phyloP scores from a whole-genome alignment of 2,888 invertebrate genomes.

The Eupelmus urozonus region DNA sequence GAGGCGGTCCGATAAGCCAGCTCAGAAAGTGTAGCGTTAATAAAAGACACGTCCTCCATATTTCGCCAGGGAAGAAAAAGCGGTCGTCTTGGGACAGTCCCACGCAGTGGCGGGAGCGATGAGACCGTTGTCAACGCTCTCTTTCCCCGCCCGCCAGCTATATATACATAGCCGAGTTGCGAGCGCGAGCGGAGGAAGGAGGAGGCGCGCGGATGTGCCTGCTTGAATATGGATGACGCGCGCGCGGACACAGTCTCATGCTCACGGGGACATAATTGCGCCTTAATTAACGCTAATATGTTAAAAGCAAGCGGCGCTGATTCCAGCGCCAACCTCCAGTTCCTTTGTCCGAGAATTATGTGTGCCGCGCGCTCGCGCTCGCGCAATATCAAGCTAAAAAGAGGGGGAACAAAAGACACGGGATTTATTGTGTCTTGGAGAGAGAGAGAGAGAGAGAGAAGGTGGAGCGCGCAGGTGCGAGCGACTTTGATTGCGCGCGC shows the following conservation, averaged over 20 bases:
- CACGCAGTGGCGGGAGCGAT: slow-evolving; percentile 33
- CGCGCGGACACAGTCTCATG: slow-evolving; percentile 74
- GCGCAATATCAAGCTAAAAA: neutral
- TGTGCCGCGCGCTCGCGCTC: neutral
- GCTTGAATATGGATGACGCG: slow-evolving; percentile 76
- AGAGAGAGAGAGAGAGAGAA: neutral
- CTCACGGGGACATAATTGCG: slow-evolving; percentile 77
- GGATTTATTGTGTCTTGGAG: neutral
- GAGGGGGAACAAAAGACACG: slow-evolving; percentile 45
- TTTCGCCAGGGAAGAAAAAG: slow-evolving; percentile 45
- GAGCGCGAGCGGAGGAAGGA: neutral
- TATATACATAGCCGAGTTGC: slow-evolving; percentile 41
- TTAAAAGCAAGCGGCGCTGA: slow-evolving; percentile 73
- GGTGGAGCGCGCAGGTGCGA: slow-evolving; percentile 37
- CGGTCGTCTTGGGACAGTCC: slow-evolving; percentile 46
- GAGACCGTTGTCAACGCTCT: slow-evolving; percentile 67
- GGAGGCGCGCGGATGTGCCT: slow-evolving; percentile 69
- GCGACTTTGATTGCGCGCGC: slow-evolving; percentile 46
- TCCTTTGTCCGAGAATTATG: neutral
- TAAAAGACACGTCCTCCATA: slow-evolving; percentile 45
- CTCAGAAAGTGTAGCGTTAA: slow-evolving; percentile 6
- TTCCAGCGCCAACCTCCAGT: no score
- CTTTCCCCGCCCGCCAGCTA: neutral
- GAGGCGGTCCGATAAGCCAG: slow-evolving; percentile 52
- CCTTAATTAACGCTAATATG: slow-evolving; percentile 78